These are phyloP conservation scores for Sturmia bella DNA, from an alignment of 2,888 invertebrate genomes.

Conservation along the genomic window DNA sequence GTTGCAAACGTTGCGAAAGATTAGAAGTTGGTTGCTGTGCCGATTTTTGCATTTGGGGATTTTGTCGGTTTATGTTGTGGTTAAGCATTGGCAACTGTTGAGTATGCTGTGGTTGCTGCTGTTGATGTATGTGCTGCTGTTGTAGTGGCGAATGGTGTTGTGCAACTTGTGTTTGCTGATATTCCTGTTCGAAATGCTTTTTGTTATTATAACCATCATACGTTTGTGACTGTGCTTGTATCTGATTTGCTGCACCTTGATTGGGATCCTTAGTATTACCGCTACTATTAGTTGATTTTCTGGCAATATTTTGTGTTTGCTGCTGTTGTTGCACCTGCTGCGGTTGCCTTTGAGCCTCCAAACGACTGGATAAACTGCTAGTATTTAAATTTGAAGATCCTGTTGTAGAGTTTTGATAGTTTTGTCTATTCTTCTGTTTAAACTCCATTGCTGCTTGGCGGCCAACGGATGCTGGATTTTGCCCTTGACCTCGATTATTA, in stretches of 20 bases:
- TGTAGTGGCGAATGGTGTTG: constrained; percentile 37
- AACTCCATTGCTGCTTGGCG: constrained; percentile 80
- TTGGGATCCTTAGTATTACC: constrained; percentile 35
- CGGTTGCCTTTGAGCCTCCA: constrained; percentile 59
- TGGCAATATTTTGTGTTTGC: constrained; percentile 37
- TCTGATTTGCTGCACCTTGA: constrained; percentile 20
- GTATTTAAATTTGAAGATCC: constrained; percentile 10
- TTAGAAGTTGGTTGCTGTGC: constrained; percentile 72
- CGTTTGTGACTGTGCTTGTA: constrained; percentile 60
- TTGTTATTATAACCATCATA: constrained; percentile 56
- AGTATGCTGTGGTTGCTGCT: constrained; percentile 32
- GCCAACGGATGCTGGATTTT: constrained; percentile 62
- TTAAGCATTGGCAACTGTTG: constrained; percentile 59
- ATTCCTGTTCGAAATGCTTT: constrained; percentile 69
- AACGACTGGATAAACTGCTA: constrained; percentile 57
- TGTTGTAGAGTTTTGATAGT: constrained; percentile 32
- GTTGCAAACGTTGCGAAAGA: constrained; percentile 79
- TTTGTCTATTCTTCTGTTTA: constrained; percentile 75
- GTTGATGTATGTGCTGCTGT: constrained; percentile 52
- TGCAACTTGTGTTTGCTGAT: constrained; percentile 53
- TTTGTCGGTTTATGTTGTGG: constrained; percentile 45
- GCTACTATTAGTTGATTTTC: constrained; percentile 1
- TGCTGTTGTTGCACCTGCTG: constrained; percentile 32
- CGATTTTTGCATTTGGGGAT: constrained; percentile 54
- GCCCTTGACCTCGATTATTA: constrained; percentile 56